Percentiles rank a stretch among this genome's conserved stretches.
These are phyloP conservation scores for Hedychridium roseum DNA, from an alignment of 2,888 invertebrate species.

Conservation along the genomic window DNA sequence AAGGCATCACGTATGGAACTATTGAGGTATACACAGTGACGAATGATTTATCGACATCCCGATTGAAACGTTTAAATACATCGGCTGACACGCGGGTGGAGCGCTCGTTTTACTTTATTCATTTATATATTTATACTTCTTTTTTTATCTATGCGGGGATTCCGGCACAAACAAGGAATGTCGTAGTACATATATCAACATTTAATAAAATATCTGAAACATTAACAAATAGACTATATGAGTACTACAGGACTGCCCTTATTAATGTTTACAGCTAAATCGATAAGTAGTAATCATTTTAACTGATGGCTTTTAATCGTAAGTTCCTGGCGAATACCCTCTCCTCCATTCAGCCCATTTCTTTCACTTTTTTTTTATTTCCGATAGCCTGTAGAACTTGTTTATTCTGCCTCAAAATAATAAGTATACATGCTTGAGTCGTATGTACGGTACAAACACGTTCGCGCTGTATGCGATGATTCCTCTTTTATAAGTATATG, in stretches of 20 bases:
- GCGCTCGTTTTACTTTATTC: conserved; percentile 30
- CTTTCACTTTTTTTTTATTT: too few species aligned
- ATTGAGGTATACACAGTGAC: conserved; percentile 33
- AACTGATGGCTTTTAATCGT: conserved; percentile 41
- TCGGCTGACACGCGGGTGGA: conserved; percentile 42
- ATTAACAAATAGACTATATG: conserved; percentile 61
- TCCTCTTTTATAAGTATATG: neutral
- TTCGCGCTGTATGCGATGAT: too few species aligned
- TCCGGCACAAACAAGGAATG: conserved; percentile 58
- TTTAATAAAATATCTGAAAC: conserved; percentile 63
- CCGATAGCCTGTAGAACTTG: too few species aligned
- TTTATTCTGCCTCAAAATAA: conserved; percentile 22
- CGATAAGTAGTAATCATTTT: conserved; percentile 47
- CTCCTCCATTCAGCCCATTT: too few species aligned
- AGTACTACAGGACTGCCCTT: conserved; percentile 56
- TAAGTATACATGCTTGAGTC: conserved; percentile 31
- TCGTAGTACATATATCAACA: conserved; percentile 61
- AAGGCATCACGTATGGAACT: conserved; percentile 45
- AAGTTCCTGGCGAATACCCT: conserved; percentile 39
- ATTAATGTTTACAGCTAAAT: conserved; percentile 53
- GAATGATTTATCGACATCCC: conserved; percentile 41
- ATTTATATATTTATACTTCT: neutral
- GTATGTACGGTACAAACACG: conserved; percentile 20
- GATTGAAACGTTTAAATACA: conserved; percentile 33
- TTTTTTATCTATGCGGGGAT: conserved; percentile 39